Evolutionary conservation across 2,113 vertebrate species (phyloP).

Genomic region (Lates calcarifer): DNA sequence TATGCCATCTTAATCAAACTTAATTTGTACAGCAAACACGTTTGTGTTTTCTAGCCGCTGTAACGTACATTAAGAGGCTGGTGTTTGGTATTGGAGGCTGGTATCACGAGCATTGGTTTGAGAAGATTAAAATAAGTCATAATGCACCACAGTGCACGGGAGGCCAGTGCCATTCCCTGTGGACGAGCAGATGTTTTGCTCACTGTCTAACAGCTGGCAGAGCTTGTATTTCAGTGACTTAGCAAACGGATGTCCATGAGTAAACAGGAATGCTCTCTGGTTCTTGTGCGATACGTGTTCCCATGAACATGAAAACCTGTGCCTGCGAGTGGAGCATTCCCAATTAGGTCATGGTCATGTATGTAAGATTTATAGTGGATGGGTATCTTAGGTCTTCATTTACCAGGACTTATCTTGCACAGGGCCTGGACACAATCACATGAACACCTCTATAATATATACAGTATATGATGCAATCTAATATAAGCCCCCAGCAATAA

Average conservation of each 20-base stretch:
- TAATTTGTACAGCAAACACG: too few species aligned
- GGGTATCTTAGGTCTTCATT: not conserved
- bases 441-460: not conserved
- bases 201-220: constrained; percentile 20
- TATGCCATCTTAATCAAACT: too few species aligned
- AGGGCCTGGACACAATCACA: not conserved
- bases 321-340: not conserved
- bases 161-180: not conserved
- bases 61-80: not conserved
- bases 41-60: not conserved
- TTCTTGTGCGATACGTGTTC: not conserved
- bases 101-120: not conserved
- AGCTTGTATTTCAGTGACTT: constrained; percentile 24
- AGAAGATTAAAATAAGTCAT: not conserved
- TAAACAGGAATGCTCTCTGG: constrained; percentile 18
- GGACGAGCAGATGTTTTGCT: constrained; percentile 35
- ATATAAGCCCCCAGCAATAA: not conserved
- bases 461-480: not conserved
- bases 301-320: constrained; percentile 6
- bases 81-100: not conserved
- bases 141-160: not conserved
- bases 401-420: not conserved
- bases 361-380: not conserved
- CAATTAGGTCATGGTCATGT: not conserved
- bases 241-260: not conserved